Evolutionary conservation across 1,140 invertebrate species (phyloP).

Genomic region (Penaeus chinensis): DNA sequence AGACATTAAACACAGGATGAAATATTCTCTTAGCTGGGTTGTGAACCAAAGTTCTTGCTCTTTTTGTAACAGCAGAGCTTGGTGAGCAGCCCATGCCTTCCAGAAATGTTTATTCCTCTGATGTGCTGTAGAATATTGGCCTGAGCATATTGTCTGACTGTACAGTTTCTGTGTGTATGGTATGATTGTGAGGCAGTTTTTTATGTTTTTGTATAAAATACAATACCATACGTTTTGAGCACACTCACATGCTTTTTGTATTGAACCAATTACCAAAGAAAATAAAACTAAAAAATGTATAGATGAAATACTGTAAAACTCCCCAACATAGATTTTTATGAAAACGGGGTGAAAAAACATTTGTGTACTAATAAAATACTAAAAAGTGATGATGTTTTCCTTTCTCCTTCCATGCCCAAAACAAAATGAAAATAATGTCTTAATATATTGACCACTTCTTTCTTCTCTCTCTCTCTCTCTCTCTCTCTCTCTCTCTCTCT

Average conservation of each 20-base stretch:
- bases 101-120: slow-evolving; percentile 24
- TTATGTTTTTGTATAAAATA: slow-evolving; percentile 64
- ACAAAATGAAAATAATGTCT: too few species aligned
- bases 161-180: slow-evolving; percentile 62
- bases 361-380: slow-evolving; percentile 64
- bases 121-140: slow-evolving; percentile 43
- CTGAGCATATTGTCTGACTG: slow-evolving; percentile 58
- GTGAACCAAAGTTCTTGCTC: neutral
- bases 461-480: too few species aligned
- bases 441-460: too few species aligned
- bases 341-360: slow-evolving; percentile 64
- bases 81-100: slow-evolving; percentile 4
- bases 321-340: slow-evolving; percentile 65
- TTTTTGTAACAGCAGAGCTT: slow-evolving; percentile 23
- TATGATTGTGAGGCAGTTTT: slow-evolving; percentile 62
- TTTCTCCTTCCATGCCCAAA: neutral
- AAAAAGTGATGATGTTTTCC: slow-evolving; percentile 29
- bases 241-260: slow-evolving; percentile 65
- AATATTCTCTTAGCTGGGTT: too few species aligned
- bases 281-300: slow-evolving; percentile 63
- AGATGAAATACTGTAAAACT: slow-evolving; percentile 64
- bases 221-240: slow-evolving; percentile 63
- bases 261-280: slow-evolving; percentile 64
- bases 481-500: too few species aligned
- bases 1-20: too few species aligned